phyloP scores from a whole-genome alignment of 2,113 vertebrate species.

The Mirounga angustirostris region DNA sequence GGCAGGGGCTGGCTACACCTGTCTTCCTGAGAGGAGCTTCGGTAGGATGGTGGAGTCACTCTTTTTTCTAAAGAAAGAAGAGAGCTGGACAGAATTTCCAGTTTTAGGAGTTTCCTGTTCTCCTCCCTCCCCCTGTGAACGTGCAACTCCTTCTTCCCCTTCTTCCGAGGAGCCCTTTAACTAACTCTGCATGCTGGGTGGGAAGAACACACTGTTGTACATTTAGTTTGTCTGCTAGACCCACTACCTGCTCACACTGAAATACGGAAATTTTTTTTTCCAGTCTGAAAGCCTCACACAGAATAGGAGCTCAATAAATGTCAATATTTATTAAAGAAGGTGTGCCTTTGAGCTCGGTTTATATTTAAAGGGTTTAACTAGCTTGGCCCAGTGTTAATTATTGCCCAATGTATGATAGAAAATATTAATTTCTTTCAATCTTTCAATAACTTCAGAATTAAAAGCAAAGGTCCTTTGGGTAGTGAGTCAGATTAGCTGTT shows the following conservation, averaged over 20 bases:
- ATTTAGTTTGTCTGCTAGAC: neutral
- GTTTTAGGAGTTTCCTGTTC: neutral
- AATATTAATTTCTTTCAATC: neutral
- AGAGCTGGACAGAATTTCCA: neutral
- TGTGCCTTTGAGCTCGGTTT: neutral
- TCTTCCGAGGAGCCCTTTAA: neutral
- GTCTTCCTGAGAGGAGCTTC: neutral
- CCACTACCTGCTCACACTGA: neutral
- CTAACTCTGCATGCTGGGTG: neutral
- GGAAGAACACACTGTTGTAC: neutral
- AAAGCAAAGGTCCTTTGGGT: neutral
- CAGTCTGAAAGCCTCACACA: neutral
- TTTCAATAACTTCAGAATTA: constrained; percentile 33
- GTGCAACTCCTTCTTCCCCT: neutral
- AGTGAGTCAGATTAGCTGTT: neutral
- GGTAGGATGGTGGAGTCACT: neutral
- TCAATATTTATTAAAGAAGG: neutral
- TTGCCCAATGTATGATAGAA: neutral
- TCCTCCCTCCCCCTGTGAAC: no score
- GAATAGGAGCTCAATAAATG: neutral
- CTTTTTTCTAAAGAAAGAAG: neutral
- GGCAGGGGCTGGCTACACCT: neutral
- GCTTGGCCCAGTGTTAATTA: neutral
- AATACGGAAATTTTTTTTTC: neutral
- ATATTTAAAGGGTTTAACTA: neutral